Evolutionary conservation across 2,113 vertebrate species (phyloP), one percentile per base, ranked within the genome.

Genomic region (Progne subis): DNA sequence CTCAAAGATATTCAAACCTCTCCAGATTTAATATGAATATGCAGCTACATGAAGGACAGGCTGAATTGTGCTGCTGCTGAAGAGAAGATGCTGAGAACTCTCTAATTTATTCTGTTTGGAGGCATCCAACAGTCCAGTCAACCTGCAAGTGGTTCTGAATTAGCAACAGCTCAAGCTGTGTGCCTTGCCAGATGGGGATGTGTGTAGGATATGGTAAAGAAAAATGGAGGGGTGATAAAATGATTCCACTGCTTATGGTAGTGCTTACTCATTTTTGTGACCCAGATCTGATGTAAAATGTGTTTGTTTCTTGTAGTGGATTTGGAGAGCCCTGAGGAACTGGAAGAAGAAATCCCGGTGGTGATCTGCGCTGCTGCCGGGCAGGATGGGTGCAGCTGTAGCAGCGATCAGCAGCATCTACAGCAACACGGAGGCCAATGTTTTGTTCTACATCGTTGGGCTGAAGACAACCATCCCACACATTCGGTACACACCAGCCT

Each of bases 401-500:
- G 98, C 99, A 8, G 98, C 99, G 11, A 99, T 99, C 96, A 99
- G 99, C 71, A 99, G 99, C 94, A 96, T 99, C 97, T 96, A 98
- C 74, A 99, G 99, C 98, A 99, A 99, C 98, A 99, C 99, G 0
- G 98, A 98, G 0, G 98, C 99, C 39, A 98, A 90, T 9, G 97
- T 99, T 82, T 90, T 99, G 82, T 99, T 99, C 98, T 99, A 99
- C 41, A 97, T 99, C 6, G 98, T 99, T 11, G 99, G 99, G 8
- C 97, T 99, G 56, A 98, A 98, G 53, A 98, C 99, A 71, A 98
- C 98, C 3, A 97, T 99, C 71, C 96, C 97, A 25, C 97, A 98
- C 44, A 98, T 98, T 44, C 98, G 98, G 99, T 99, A 93, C 10
- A 3, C 43, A 49, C 16, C 55, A 59, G 71, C 26, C n/a, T 46